Percentiles rank a stretch among this genome's conserved stretches.
These are phyloP conservation scores for Cotesia typhae DNA, from an alignment of 1,140 invertebrate genomes.

Conservation along the genomic window DNA sequence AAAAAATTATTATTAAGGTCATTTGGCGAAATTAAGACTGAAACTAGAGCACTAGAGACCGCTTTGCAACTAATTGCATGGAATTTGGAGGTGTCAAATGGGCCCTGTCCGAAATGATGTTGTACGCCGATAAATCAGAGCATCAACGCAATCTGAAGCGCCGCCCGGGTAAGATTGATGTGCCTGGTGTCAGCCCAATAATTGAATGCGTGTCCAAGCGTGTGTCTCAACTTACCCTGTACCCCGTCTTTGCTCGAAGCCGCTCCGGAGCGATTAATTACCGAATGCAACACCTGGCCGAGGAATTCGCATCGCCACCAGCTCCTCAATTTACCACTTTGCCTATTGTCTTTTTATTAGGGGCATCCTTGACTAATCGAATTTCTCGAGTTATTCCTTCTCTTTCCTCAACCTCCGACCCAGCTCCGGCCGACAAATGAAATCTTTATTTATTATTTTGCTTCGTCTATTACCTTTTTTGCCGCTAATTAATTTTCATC, in stretches of 20 bases:
- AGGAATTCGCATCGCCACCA: constrained; percentile 6
- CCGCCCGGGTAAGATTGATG: constrained; percentile 55
- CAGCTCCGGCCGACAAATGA: neutral
- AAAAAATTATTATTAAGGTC: too few relatives aligned
- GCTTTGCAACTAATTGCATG: too few relatives aligned
- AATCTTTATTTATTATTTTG: constrained; percentile 14
- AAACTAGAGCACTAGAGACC: too few relatives aligned
- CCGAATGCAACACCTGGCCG: constrained; percentile 51
- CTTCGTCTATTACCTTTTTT: constrained; percentile 10
- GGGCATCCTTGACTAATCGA: too few relatives aligned
- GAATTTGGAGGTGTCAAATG: too few relatives aligned
- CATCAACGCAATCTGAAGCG: constrained; percentile 10
- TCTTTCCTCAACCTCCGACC: too few relatives aligned
- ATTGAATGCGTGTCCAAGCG: constrained; percentile 60
- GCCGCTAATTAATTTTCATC: constrained; percentile 18
- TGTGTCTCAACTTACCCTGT: constrained; percentile 36
- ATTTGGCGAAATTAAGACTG: too few relatives aligned
- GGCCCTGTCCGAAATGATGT: too few relatives aligned
- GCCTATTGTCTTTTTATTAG: constrained; percentile 2
- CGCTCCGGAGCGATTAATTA: constrained; percentile 60
- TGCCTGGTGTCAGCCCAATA: constrained; percentile 59
- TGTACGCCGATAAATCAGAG: constrained; percentile 6
- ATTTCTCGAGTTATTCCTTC: too few relatives aligned
- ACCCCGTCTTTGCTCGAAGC: constrained; percentile 52
- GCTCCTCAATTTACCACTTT: neutral